Evolutionary conservation across 2,113 vertebrate species (phyloP), one percentile per base, ranked within the genome.

Genomic region (Amia ocellicauda): DNA sequence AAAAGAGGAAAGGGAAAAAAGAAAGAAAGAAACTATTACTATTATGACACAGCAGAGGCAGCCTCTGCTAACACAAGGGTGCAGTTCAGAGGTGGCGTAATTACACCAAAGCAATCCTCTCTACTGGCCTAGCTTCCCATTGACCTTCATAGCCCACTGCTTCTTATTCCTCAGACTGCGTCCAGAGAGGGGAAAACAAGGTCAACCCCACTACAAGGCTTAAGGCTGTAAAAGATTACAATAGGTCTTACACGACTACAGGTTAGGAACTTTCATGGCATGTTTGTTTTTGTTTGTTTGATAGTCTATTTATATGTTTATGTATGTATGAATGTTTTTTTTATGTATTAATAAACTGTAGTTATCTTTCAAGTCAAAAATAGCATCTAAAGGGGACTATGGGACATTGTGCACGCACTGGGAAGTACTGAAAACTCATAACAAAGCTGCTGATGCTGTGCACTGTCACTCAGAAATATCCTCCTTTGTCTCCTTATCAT

Each of bases 11-110:
- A 2, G 56, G 62, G 58, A 75, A 75, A 61, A 51, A 72, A 52
- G 69, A 10, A 60, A 68, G 63, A 69, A 65, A 75, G 20, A 19
- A 69, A 78, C 61, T 79, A 75, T 83, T 79, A 75, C 70, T 58
- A 1, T 5, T 77, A 63, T 72, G 78, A 73, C 71, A 81, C 71
- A 64, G 62, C 74, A 63, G 74, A 63, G 68, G 59, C 68, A 57
- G 62, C 51, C 66, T 22, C 69, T 29, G 60, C 75, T 74, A 70
- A 81, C 59, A 69, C 63, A 66, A 60, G 67, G 69, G 69, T 31
- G 70, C 69, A 60, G 41, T 73, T 87, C 70, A 80, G 79, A 74
- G 63, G 66, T 69, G 62, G 71, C 68, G 74, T 78, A 79, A 80
- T 85, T 80, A 70, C 4, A 75, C 67, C 56, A 78, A 66, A 74